Percentiles rank a stretch among this genome's conserved stretches.
These are phyloP conservation scores for Anguilla obscura DNA, from an alignment of 2,797 vertebrate genomes.

Conservation along the genomic window DNA sequence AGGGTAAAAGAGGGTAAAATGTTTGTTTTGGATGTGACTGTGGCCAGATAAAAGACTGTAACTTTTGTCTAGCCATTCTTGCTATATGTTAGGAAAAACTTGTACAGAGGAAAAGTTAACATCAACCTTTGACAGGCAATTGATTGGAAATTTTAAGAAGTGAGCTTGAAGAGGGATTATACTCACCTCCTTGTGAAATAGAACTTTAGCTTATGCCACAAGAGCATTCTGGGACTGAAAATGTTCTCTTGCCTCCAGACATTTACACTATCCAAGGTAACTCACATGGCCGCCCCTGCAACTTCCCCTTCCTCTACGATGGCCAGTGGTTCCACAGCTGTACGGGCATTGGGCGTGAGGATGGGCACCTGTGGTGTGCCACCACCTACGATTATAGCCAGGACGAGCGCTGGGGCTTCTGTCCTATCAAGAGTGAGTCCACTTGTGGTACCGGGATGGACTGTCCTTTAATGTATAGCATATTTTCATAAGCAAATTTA, in stretches of 20 bases:
- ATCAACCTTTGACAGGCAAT: background rate
- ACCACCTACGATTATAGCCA: constrained; percentile 91
- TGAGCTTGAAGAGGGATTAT: too few relatives aligned
- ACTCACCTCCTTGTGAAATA: background rate
- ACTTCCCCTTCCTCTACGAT: constrained; percentile 93
- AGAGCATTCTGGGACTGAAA: constrained; percentile 30
- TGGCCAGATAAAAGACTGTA: background rate
- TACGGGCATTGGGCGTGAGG: constrained; percentile 88
- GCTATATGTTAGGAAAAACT: background rate
- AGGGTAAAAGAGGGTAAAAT: background rate
- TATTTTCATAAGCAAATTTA: background rate
- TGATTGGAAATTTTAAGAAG: background rate
- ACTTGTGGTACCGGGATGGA: background rate
- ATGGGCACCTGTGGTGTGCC: constrained; percentile 94
- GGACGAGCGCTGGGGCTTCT: constrained; percentile 96
- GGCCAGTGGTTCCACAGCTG: constrained; percentile 94
- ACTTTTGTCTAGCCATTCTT: background rate
- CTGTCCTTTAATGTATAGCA: background rate
- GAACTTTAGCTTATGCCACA: background rate
- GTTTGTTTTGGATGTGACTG: background rate
- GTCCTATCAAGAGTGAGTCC: constrained; percentile 90
- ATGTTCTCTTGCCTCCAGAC: constrained; percentile 68
- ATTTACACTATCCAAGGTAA: constrained; percentile 98
- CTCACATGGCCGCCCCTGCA: constrained; percentile 89
- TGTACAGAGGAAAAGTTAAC: background rate